These are phyloP conservation scores for Indri indri DNA, from an alignment of 2,113 vertebrate genomes.

Conservation along the genomic window DNA sequence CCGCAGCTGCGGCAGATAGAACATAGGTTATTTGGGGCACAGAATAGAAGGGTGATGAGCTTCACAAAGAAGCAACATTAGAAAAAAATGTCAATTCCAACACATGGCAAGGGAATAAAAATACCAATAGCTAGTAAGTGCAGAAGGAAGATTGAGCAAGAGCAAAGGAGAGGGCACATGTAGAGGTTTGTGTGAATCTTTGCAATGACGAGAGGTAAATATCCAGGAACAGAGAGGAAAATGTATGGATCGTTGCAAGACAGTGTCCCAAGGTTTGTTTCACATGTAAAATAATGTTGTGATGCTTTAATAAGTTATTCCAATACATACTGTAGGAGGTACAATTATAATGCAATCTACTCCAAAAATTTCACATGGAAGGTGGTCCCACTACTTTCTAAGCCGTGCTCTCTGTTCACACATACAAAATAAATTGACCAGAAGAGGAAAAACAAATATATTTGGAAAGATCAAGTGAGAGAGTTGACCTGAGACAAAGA, in stretches of 20 bases:
- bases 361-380: background rate
- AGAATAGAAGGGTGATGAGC: background rate
- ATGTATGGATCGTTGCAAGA: background rate
- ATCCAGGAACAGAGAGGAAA: background rate
- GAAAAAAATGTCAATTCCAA: background rate
- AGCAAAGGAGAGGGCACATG: background rate
- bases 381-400: background rate
- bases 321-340: background rate
- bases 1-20: background rate
- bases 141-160: background rate
- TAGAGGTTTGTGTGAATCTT: background rate
- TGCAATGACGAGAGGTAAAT: too few species aligned
- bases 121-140: background rate
- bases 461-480: background rate
- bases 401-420: background rate
- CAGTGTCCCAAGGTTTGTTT: too few species aligned
- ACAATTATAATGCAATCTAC: background rate
- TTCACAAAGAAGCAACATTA: background rate
- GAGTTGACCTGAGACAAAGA: background rate
- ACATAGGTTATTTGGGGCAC: background rate
- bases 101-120: background rate
- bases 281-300: background rate
- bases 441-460: background rate
- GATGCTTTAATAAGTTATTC: background rate
- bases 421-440: background rate